Percentiles rank a stretch among this genome's conserved stretches.
phyloP scores from a whole-genome alignment of 2,113 vertebrate species.

The Pseudopipra pipra region DNA sequence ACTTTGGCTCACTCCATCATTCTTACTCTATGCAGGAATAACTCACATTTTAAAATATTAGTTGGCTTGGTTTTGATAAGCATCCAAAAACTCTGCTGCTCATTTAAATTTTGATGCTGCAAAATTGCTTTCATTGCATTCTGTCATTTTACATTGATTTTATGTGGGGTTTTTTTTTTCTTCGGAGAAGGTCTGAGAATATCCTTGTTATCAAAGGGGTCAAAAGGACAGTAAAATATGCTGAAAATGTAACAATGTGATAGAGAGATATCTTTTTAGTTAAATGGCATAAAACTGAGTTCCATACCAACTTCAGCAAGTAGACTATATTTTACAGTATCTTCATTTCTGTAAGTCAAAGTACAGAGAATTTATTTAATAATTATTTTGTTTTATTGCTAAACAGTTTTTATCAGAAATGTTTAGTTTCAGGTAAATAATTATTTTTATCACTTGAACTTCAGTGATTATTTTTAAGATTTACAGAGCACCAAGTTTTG shows the following conservation, averaged over 20 bases:
- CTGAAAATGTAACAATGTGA: neutral
- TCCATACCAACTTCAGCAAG: neutral
- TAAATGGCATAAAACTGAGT: neutral
- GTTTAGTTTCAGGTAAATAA: neutral
- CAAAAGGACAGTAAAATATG: conserved; percentile 7
- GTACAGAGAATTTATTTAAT: neutral
- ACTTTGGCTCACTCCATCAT: neutral
- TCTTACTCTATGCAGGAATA: neutral
- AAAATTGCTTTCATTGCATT: conserved; percentile 43
- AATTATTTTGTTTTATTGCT: neutral
- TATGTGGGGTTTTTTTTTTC: rapidly evolving
- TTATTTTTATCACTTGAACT: neutral
- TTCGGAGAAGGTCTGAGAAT: neutral
- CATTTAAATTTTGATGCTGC: conserved; percentile 29
- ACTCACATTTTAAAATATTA: neutral
- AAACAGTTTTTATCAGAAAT: neutral
- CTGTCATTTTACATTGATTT: conserved; percentile 45
- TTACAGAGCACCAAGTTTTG: neutral
- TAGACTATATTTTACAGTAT: neutral
- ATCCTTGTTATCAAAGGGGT: conserved; percentile 36
- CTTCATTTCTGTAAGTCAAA: neutral
- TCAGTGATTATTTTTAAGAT: neutral
- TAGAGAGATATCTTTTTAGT: neutral
- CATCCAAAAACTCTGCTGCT: neutral
- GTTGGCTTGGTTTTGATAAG: conserved; percentile 8